Percentiles rank a stretch among this genome's conserved stretches.
Evolutionary conservation across 2,113 vertebrate genomes (phyloP).

Genomic region (Camelus bactrianus): DNA sequence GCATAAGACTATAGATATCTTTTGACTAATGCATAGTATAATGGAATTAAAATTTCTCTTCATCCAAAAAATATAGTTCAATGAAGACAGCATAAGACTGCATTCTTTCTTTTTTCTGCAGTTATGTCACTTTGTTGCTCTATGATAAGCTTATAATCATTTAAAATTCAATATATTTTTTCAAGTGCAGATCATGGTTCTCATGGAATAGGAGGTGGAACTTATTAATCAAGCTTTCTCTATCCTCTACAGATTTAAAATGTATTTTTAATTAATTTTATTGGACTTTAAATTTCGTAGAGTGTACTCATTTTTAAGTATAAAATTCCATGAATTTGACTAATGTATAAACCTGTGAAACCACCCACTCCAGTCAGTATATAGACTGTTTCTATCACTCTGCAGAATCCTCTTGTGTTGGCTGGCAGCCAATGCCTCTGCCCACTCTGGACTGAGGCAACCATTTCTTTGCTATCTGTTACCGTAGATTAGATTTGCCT

Average conservation of each 20-base stretch:
- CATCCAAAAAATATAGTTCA: neutral
- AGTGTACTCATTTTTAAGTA: conserved; percentile 14
- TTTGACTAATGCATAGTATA: neutral
- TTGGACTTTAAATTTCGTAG: conserved; percentile 27
- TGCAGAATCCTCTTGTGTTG: neutral
- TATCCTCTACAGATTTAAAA: neutral
- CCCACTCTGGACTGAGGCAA: neutral
- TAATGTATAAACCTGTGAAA: neutral
- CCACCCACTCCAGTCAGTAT: neutral
- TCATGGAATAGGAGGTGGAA: neutral
- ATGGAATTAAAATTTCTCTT: neutral
- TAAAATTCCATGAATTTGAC: neutral
- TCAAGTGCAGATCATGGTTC: neutral
- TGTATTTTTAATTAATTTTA: neutral
- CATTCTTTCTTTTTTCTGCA: neutral
- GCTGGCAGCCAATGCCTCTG: neutral
- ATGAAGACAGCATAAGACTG: neutral
- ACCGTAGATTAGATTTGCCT: neutral
- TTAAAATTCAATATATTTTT: conserved; percentile 20
- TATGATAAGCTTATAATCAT: neutral
- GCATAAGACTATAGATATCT: neutral
- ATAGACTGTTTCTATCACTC: neutral
- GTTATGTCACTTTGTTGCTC: neutral
- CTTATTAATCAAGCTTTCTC: neutral
- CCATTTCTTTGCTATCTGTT: neutral